phyloP scores from a whole-genome alignment of 2,113 vertebrate species.

The Coptodon bakossiorum region DNA sequence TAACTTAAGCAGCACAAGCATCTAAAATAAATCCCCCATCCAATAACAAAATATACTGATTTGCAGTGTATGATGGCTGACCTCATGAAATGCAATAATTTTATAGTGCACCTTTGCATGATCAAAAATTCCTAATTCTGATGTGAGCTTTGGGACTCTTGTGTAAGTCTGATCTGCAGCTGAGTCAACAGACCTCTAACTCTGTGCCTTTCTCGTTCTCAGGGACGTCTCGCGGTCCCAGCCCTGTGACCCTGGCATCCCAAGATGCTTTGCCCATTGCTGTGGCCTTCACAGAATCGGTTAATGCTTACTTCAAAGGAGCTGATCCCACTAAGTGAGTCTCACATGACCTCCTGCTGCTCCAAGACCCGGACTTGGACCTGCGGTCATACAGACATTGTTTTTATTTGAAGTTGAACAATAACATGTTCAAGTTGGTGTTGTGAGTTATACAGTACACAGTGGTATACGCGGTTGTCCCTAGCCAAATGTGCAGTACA shows the following conservation, averaged over 20 bases:
- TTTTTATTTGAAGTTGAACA: not conserved
- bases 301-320: slow-evolving; percentile 99
- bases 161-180: slow-evolving; percentile 1
- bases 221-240: slow-evolving; percentile 96
- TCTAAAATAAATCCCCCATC: not conserved
- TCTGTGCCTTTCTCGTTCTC: slow-evolving; percentile 47
- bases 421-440: not conserved
- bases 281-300: slow-evolving; percentile 92
- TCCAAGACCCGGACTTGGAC: not conserved
- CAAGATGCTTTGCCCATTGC: slow-evolving; percentile 94
- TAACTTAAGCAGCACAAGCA: not conserved
- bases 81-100: not conserved
- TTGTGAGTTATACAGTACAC: not conserved
- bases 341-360: slow-evolving; percentile 51
- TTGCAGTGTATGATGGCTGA: not conserved
- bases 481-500: not conserved
- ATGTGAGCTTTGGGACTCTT: not conserved
- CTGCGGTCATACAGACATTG: not conserved
- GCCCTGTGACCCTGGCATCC: slow-evolving; percentile 91
- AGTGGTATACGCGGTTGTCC: not conserved
- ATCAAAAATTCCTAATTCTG: slow-evolving; percentile 3
- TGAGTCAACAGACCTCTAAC: slow-evolving; percentile 13
- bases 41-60: slow-evolving; percentile 16
- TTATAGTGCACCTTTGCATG: slow-evolving; percentile 1
- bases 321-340: slow-evolving; percentile 97